These are phyloP conservation scores for Patella depressa DNA, from an alignment of 2,888 invertebrate species.

Conservation along the genomic window DNA sequence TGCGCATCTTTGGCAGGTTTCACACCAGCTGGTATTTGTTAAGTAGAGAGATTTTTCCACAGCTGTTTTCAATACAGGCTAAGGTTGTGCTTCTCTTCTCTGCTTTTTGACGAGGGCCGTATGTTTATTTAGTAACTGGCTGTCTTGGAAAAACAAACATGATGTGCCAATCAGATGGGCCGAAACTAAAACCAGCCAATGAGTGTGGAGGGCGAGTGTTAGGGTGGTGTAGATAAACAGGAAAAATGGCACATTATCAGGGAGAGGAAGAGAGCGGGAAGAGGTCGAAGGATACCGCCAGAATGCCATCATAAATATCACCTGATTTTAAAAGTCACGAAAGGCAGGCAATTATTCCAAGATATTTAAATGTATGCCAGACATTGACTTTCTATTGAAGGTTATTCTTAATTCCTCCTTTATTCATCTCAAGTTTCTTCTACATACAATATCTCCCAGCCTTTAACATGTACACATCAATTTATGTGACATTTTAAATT, in stretches of 20 bases:
- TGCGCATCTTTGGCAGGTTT: not conserved
- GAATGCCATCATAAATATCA: conserved; percentile 16
- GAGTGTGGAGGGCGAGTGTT: conserved; percentile 14
- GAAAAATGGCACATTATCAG: conserved; percentile 29
- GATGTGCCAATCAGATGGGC: conserved; percentile 25
- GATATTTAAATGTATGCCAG: conserved; percentile 1
- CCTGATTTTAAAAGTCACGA: conserved; percentile 13
- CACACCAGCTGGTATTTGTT: conserved; percentile 26
- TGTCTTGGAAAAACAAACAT: conserved; percentile 32
- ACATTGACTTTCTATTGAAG: not conserved
- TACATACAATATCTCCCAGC: too few relatives aligned
- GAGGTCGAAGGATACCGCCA: not conserved
- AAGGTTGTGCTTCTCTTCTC: conserved; percentile 9
- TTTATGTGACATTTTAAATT: too few relatives aligned
- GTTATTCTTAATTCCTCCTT: not conserved
- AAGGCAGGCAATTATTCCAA: conserved; percentile 10
- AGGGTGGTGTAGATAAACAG: conserved; percentile 31
- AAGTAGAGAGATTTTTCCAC: conserved; percentile 19
- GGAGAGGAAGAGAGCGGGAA: conserved; percentile 4
- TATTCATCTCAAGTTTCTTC: not conserved
- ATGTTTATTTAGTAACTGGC: conserved; percentile 36
- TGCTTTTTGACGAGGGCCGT: conserved; percentile 15
- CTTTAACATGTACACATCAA: too few relatives aligned
- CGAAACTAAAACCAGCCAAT: conserved; percentile 24
- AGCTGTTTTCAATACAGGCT: conserved; percentile 22